Percentiles rank a stretch among this genome's conserved stretches.
These are phyloP conservation scores for Ischnus inquisitorius DNA, from an alignment of 2,888 invertebrate genomes.

Conservation along the genomic window DNA sequence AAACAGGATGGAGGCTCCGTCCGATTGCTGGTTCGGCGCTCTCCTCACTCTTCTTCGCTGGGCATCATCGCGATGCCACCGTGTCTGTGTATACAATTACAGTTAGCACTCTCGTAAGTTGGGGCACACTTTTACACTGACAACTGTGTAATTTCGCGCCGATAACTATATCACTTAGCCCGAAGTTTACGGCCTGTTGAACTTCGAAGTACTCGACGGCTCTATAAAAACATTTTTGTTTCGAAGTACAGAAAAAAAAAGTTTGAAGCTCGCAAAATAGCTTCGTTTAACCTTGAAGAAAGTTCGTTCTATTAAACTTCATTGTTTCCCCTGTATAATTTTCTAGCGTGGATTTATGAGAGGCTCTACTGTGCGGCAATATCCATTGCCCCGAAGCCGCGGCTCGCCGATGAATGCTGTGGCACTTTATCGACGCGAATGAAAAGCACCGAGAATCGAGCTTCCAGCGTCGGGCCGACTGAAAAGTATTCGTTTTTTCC, in stretches of 20 bases:
- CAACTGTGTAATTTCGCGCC: not conserved
- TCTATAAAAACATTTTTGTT: not conserved
- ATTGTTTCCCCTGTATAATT: not conserved
- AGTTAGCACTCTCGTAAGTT: slow-evolving; percentile 26
- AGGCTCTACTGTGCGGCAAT: slow-evolving; percentile 31
- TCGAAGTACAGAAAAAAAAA: not conserved
- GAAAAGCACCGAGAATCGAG: slow-evolving; percentile 24
- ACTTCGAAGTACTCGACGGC: too few species aligned
- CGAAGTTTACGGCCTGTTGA: too few species aligned
- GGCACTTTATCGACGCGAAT: slow-evolving; percentile 35
- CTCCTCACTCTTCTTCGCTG: slow-evolving; percentile 48
- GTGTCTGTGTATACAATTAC: slow-evolving; percentile 4
- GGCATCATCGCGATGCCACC: slow-evolving; percentile 28
- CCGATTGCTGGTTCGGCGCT: slow-evolving; percentile 43
- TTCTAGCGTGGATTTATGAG: slow-evolving; percentile 4
- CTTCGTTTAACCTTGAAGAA: not conserved
- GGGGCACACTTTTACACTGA: not conserved
- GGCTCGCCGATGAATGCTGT: slow-evolving; percentile 13
- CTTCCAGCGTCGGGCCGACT: slow-evolving; percentile 19
- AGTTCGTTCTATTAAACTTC: not conserved
- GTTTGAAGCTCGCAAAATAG: not conserved
- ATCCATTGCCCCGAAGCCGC: not conserved
- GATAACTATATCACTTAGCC: too few species aligned
- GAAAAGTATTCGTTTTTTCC: slow-evolving; percentile 34
- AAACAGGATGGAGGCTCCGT: not conserved